Percentiles rank a stretch among this genome's conserved stretches.
Conservation (phyloP, 2,113 vertebrate genomes). For the Pseudorhombus dupliciocellatus region DNA sequence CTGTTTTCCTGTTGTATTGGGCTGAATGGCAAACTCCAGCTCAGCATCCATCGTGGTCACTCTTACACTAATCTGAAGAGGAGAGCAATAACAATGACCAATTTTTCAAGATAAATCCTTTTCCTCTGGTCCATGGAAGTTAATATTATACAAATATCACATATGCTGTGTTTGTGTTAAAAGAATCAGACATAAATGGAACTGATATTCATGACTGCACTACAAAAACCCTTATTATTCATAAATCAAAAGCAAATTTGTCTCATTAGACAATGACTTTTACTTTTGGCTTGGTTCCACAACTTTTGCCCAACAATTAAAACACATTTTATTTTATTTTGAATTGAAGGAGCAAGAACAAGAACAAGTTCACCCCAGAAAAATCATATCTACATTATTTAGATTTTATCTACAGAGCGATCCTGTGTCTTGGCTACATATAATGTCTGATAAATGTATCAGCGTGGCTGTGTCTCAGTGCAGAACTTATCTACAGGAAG, state of each 20-base stretch:
- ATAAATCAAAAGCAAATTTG: too few relatives aligned
- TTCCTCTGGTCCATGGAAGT: neutral
- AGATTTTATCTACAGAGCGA: neutral
- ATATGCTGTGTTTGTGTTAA: neutral
- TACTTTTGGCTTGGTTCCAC: too few relatives aligned
- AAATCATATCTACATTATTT: neutral
- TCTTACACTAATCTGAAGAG: constrained; percentile 91
- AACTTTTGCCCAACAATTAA: too few relatives aligned
- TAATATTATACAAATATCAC: neutral
- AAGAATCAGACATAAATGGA: too few relatives aligned
- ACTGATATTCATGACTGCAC: too few relatives aligned
- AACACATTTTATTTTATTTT: too few relatives aligned
- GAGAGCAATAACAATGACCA: neutral
- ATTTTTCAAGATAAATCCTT: neutral
- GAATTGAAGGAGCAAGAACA: neutral
- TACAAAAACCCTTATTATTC: too few relatives aligned
- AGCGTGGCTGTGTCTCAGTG: constrained; percentile 37
- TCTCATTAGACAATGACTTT: too few relatives aligned
- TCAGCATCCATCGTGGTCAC: constrained; percentile 99
- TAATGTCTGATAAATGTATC: constrained; percentile 1
- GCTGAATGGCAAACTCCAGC: constrained; percentile 98
- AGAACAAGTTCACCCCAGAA: neutral
- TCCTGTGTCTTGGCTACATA: neutral
- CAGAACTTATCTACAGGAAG: constrained; percentile 77
- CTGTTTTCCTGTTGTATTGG: constrained; percentile 97